Evolutionary conservation across 1,140 invertebrate species (phyloP), one percentile per base, ranked within the genome.

Genomic region (Caenorhabditis tropicalis): DNA sequence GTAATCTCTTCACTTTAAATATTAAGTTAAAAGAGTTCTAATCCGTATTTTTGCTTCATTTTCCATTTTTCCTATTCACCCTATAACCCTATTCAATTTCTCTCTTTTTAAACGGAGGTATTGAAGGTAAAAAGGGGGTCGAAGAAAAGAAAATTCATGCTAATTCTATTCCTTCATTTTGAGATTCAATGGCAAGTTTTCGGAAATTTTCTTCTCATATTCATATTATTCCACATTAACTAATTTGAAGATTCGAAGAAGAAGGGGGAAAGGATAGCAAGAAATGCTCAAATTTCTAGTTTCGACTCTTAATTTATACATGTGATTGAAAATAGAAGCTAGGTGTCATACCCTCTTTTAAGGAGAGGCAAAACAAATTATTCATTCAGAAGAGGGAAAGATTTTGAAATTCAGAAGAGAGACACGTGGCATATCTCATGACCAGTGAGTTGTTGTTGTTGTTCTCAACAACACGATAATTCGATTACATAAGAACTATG

Each of bases 71-170:
- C 53, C 15, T 29, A 29, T 51, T 51, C n/a, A n/a, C n/a, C n/a
- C 49, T 65, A 10, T 2, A 21, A 12, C n/a, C 36, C 36, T 24
- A 12, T 39, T 31, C 21, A 46, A 74, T 19, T 46, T 74, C 65
- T 19, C 24, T 74, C 65, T 16, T n/a, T 21, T 21, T 7, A 74
- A 36, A 33, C n/a, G 65, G 58, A 65, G 58, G 58, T 36, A 65
- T 65, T 65, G 58, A 16, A 56, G 53, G 53, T 56, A 65, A 10
- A 27, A 33, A 7, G 56, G 56, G 21, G 56, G 27, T 6, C 12
- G 39, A 43, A 43, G 39, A 43, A 43, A 43, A 43, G 39, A 51
- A 74, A 43, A 74, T 74, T 74, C 10, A 74, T 74, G 65, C n/a
- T 21, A 74, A 74, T 74, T 74, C 36, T 74, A 74, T 74, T 74